A percentile compares a stretch with the other conserved stretches of the same genome.
phyloP scores from a whole-genome alignment of 2,797 vertebrate genomes.

The Pteropus rufus region DNA sequence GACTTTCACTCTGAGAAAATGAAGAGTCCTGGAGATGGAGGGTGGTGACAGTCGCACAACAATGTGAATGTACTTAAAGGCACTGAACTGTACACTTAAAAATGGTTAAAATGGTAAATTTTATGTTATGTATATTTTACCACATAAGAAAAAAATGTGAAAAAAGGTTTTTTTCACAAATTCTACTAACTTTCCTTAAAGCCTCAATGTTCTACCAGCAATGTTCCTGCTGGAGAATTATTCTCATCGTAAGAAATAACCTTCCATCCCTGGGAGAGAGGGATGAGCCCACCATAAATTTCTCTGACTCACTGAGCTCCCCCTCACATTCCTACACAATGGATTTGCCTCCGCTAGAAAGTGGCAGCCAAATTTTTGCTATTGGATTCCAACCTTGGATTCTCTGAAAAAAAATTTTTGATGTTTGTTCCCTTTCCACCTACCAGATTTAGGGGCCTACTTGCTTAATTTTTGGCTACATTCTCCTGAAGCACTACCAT shows the following conservation, averaged over 20 bases:
- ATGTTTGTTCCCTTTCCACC: too few species aligned
- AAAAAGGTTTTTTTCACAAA: not conserved
- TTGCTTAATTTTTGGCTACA: rapidly evolving
- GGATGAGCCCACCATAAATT: rapidly evolving
- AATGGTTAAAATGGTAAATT: too few species aligned
- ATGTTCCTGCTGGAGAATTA: not conserved
- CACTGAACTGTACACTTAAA: too few species aligned
- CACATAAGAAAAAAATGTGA: not conserved
- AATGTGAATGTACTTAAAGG: rapidly evolving
- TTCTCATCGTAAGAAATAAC: not conserved
- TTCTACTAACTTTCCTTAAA: not conserved
- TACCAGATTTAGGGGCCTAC: not conserved
- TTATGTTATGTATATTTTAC: not conserved
- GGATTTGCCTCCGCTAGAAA: not conserved
- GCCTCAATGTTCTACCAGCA: not conserved
- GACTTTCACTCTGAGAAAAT: not conserved
- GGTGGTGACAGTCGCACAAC: rapidly evolving
- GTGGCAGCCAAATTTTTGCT: not conserved
- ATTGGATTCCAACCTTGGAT: not conserved
- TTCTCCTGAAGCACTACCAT: not conserved
- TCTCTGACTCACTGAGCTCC: not conserved
- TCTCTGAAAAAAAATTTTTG: not conserved
- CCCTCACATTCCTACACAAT: rapidly evolving
- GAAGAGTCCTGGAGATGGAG: not conserved
- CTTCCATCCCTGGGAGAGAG: not conserved